Base-by-base conservation (phyloP, 2,797 vertebrate genomes). In the Trichosurus vulpecula region DNA sequence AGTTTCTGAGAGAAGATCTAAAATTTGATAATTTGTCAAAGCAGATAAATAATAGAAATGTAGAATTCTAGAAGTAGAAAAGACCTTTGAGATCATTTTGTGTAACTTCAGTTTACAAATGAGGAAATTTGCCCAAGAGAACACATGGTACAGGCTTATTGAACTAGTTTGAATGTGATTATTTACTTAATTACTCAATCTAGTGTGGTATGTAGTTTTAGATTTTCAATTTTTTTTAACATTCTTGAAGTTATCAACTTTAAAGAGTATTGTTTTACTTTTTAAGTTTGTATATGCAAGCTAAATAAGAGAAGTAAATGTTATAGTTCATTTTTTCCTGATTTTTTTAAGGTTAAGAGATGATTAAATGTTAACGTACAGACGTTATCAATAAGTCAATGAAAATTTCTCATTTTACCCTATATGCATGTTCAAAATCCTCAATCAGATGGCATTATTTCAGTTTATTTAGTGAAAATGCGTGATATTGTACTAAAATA, bases 401-500 rank as follows among this genome's bases (percentile, higher is more conserved):
- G 66, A 27, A 47, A 87, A 87, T 87, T 51, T 87, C 41, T 87
- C 41, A 51, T 87, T 87, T 87, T 87, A 51, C 8, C 74, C 47
- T 47, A 87, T 51, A 87, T 22, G 47, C 41, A 47, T 51, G 22
- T 87, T 90, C 35, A 56, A 52, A 95, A 96, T 54, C 53, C 56
- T 89, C 93, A 30, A 31, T 90, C 92, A 94, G 92, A 91, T 35
- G n/a, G 0, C 52, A 93, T 47, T 54, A 56, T 90, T 97, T 96
- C 58, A 58, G 57, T 94, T 92, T 66, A 51, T 90, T 94, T 92
- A 90, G 52, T 93, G 51, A 96, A 97, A 95, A 96, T 91, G 54
- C 92, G 91, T 95, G 94, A 81, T 55, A 87, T 57, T 94, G 94
- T 95, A 90, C 91, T 94, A 92, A 96, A 96, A 92, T 93, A 54